Conservation (phyloP, 2,797 vertebrate species). For the Fistularia commersonii region DNA sequence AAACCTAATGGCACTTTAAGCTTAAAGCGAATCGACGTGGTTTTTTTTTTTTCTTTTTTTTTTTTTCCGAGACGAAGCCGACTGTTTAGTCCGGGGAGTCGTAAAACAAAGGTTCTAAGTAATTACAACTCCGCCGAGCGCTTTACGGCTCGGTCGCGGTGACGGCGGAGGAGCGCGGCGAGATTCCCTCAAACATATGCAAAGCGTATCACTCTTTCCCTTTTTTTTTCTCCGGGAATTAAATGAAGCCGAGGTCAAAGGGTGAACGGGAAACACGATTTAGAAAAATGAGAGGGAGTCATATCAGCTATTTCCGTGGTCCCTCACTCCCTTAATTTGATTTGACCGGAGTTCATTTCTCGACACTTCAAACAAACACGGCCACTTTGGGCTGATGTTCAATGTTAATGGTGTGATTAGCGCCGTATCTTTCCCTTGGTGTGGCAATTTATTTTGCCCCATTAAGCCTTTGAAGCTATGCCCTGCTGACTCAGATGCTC, state of each 20-base stretch:
- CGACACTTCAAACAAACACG: constrained; percentile 64
- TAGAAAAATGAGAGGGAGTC: constrained; percentile 16
- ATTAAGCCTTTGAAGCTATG: constrained; percentile 70
- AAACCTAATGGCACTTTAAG: constrained; percentile 53
- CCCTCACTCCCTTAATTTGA: constrained; percentile 56
- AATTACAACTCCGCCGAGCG: constrained; percentile 47
- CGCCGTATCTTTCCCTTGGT: constrained; percentile 62
- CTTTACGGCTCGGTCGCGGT: constrained; percentile 26
- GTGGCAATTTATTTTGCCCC: constrained; percentile 71
- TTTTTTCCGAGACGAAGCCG: constrained; percentile 35
- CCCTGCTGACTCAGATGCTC: constrained; percentile 74
- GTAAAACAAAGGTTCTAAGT: constrained; percentile 52
- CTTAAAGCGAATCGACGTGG: constrained; percentile 51
- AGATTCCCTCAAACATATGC: constrained; percentile 29
- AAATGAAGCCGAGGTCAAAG: constrained; percentile 17
- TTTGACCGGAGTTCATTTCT: constrained; percentile 62
- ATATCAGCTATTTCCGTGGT: constrained; percentile 25
- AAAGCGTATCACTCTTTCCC: background rate
- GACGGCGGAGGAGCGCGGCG: constrained; percentile 12
- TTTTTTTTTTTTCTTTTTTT: too few species aligned
- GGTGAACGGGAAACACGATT: constrained; percentile 18
- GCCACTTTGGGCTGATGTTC: constrained; percentile 60
- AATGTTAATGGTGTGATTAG: constrained; percentile 75
- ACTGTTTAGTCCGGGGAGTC: constrained; percentile 43
- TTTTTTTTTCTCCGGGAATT: constrained; percentile 10